Conservation (phyloP, 2,888 invertebrate genomes). For the Dione vanillae region DNA sequence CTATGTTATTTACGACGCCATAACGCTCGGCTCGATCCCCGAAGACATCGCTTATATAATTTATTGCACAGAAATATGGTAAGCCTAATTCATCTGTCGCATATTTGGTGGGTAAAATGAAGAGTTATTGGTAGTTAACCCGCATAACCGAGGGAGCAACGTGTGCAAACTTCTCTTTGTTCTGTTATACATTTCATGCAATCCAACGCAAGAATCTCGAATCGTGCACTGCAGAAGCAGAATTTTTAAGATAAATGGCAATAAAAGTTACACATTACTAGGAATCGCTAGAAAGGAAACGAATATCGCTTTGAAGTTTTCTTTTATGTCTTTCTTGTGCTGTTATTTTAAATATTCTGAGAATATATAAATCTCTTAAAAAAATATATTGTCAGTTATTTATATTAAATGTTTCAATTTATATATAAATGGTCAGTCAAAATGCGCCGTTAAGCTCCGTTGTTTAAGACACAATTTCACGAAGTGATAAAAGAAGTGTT, state of each 20-base stretch:
- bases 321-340: background rate
- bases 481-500: too few species aligned
- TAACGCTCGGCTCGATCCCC: conserved; percentile 63
- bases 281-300: conserved; percentile 3
- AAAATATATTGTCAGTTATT: background rate
- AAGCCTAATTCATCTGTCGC: conserved; percentile 69
- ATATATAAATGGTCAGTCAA: too few species aligned
- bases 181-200: conserved; percentile 30
- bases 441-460: too few species aligned
- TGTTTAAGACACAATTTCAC: too few species aligned
- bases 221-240: conserved; percentile 14
- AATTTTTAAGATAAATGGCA: conserved; percentile 28
- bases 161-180: conserved; percentile 34
- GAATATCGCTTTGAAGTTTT: conserved; percentile 23
- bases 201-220: conserved; percentile 25
- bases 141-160: conserved; percentile 26
- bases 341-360: background rate
- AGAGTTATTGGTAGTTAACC: conserved; percentile 47
- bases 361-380: background rate
- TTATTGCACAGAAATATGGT: conserved; percentile 73
- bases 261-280: conserved; percentile 29
- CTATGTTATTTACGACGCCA: conserved; percentile 64
- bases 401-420: background rate
- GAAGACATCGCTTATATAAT: conserved; percentile 74
- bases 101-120: conserved; percentile 63